Evolutionary conservation across 2,888 invertebrate genomes (phyloP).

Genomic region (Nemotelus pantherinus): DNA sequence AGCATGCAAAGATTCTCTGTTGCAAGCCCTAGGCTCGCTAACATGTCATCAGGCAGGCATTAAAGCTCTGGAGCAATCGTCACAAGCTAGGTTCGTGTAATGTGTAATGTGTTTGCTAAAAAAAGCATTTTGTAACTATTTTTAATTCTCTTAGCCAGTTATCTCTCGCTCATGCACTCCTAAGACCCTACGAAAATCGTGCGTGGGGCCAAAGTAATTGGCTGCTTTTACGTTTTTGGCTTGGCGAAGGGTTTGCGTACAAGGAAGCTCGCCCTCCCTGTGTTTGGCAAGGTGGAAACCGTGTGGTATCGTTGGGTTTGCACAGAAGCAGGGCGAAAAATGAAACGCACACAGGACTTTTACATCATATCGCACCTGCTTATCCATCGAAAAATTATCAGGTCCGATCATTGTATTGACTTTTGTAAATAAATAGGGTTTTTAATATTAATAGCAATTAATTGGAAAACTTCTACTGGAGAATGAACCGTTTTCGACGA

Average conservation of each 20-base stretch:
- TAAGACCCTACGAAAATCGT: slow-evolving; percentile 82
- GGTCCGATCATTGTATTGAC: slow-evolving; percentile 5
- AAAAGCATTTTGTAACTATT: slow-evolving; percentile 4
- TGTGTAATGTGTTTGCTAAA: slow-evolving; percentile 56
- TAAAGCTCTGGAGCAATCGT: slow-evolving; percentile 75
- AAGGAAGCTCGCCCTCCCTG: slow-evolving; percentile 70
- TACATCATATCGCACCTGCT: slow-evolving; percentile 64
- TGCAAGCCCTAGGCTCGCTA: slow-evolving; percentile 80
- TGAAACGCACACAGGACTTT: slow-evolving; percentile 63
- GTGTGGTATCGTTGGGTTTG: slow-evolving; percentile 58
- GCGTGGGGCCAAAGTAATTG: slow-evolving; percentile 88
- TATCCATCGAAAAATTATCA: slow-evolving; percentile 63
- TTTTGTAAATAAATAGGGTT: neutral
- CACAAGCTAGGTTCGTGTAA: slow-evolving; percentile 62
- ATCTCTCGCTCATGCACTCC: slow-evolving; percentile 73
- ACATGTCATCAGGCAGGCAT: slow-evolving; percentile 79
- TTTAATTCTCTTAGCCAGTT: slow-evolving; percentile 65
- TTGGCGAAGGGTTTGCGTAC: slow-evolving; percentile 84
- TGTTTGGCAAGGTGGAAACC: slow-evolving; percentile 67
- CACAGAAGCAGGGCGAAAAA: slow-evolving; percentile 62
- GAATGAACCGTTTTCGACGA: slow-evolving; percentile 73
- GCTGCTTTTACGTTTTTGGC: slow-evolving; percentile 85
- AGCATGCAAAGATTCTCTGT: slow-evolving; percentile 79
- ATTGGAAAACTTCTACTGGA: slow-evolving; percentile 71
- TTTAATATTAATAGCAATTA: slow-evolving; percentile 64